Evolutionary conservation across 2,113 vertebrate species (phyloP).

Genomic region (Hyla sarda): DNA sequence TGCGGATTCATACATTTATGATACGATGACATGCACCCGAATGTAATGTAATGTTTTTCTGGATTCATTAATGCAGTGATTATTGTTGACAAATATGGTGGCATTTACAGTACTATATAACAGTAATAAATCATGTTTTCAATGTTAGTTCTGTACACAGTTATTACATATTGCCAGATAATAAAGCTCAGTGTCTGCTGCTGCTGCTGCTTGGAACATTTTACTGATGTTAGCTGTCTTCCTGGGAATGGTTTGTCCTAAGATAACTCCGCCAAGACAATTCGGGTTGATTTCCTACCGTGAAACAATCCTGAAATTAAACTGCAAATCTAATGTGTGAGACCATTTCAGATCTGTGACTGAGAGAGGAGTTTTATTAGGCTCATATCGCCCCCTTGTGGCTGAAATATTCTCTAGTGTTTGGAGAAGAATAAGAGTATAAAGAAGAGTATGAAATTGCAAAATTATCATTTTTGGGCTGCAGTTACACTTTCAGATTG

Average conservation of each 20-base stretch:
- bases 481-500: not conserved
- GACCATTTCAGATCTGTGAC: not conserved
- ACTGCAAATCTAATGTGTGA: constrained; percentile 12
- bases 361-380: not conserved
- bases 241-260: constrained; percentile 34
- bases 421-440: not conserved
- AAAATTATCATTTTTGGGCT: too few relatives aligned
- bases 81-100: not conserved
- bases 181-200: not conserved
- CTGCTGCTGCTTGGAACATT: not conserved
- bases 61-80: too few relatives aligned
- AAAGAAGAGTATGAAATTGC: too few relatives aligned
- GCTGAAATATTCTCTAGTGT: not conserved
- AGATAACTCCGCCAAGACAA: constrained; percentile 29
- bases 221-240: constrained; percentile 7
- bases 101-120: not conserved
- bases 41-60: too few relatives aligned
- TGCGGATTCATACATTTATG: too few relatives aligned
- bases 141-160: too few relatives aligned
- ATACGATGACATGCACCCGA: too few relatives aligned
- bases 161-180: not conserved
- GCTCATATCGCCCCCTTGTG: constrained; percentile 5
- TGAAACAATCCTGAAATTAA: constrained; percentile 35
- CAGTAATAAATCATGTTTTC: too few relatives aligned
- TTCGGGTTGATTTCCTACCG: not conserved